phyloP scores from a whole-genome alignment of 1,140 invertebrate genomes.

The Sycobia sp. region DNA sequence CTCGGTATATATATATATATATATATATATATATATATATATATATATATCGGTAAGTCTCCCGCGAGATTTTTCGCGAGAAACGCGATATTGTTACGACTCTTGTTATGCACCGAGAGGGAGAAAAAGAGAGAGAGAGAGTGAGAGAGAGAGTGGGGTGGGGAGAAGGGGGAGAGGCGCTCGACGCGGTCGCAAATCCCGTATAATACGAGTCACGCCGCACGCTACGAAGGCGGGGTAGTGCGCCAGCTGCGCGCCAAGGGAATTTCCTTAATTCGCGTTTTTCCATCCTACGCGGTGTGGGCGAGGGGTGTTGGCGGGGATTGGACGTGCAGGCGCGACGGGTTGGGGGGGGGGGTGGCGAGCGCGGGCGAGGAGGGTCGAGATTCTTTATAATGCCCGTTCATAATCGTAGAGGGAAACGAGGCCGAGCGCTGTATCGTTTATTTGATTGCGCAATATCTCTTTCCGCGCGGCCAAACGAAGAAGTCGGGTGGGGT shows the following conservation, averaged over 20 bases:
- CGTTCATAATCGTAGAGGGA: constrained; percentile 14
- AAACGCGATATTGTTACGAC: neutral
- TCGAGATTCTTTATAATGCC: constrained; percentile 28
- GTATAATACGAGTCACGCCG: neutral
- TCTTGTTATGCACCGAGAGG: constrained; percentile 5
- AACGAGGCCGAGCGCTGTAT: constrained; percentile 23
- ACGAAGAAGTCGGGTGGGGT: no score
- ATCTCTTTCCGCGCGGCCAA: constrained; percentile 22
- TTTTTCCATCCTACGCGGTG: constrained; percentile 29
- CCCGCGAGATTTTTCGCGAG: no score
- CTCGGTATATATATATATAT: no score
- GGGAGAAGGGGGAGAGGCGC: no score
- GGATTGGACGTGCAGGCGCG: no score
- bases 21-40: no score
- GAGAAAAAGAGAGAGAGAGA: no score
- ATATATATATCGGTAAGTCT: no score
- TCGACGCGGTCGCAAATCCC: constrained; percentile 3
- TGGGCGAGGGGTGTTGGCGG: no score
- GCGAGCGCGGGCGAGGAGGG: constrained; percentile 7
- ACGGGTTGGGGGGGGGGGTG: no score
- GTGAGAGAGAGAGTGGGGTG: no score
- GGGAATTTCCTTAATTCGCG: constrained; percentile 27
- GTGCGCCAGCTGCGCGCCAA: neutral
- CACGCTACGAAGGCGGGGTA: no score
- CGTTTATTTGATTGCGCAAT: constrained; percentile 36